Conservation (phyloP, 2,888 invertebrate species). For the Cryptocheilus praepositus region DNA sequence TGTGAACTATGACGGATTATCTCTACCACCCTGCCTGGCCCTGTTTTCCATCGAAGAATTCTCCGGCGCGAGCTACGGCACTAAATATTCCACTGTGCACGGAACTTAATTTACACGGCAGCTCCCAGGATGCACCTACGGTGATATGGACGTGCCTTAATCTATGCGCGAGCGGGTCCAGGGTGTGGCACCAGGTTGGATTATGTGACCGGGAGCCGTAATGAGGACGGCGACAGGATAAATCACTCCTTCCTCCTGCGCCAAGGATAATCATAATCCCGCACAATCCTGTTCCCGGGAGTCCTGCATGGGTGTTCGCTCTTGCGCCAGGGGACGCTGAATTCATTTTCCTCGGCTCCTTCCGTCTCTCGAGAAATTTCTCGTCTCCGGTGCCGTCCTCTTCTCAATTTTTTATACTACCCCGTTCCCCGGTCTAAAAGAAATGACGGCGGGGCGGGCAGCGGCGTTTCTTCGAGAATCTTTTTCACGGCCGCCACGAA, state of each 20-base stretch:
- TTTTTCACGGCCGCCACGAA: background rate
- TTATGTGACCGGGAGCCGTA: conserved; percentile 65
- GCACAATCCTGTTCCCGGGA: conserved; percentile 64
- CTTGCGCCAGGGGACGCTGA: conserved; percentile 35
- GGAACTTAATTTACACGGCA: conserved; percentile 46
- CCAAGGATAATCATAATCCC: conserved; percentile 65
- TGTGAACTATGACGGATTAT: too few species aligned
- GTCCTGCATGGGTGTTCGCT: conserved; percentile 39
- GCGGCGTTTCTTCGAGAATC: too few species aligned
- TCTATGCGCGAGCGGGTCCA: conserved; percentile 55
- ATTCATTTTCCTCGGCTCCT: conserved; percentile 46
- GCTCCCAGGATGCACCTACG: conserved; percentile 51
- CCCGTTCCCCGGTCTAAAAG: too few species aligned
- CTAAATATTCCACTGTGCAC: conserved; percentile 32
- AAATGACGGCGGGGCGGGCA: too few species aligned
- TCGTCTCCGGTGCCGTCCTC: conserved; percentile 9
- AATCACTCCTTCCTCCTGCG: conserved; percentile 65
- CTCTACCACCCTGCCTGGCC: too few species aligned
- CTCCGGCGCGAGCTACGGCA: background rate
- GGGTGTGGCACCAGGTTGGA: conserved; percentile 67
- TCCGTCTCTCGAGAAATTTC: conserved; percentile 45
- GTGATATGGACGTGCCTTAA: conserved; percentile 58
- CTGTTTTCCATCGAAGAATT: too few species aligned
- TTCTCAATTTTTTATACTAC: background rate
- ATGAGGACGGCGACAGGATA: conserved; percentile 70